Conservation (phyloP, 2,113 vertebrate species). For the Psilopsiagon aymara region DNA sequence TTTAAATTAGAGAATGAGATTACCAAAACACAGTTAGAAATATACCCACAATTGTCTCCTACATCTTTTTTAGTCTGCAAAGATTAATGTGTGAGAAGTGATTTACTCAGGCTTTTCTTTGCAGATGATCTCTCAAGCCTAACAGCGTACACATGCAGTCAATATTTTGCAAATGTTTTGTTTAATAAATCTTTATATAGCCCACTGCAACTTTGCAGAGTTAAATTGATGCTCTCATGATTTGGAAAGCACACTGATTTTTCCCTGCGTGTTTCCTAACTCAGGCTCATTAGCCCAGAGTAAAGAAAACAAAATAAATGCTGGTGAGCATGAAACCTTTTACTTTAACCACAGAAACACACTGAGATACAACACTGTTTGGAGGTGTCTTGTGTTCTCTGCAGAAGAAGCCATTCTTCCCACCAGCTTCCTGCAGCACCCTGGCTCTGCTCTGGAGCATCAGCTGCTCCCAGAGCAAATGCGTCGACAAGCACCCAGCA, state of each 20-base stretch:
- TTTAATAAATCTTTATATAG: conserved; percentile 63
- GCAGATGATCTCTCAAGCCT: conserved; percentile 46
- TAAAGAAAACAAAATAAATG: background rate
- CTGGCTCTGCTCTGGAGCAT: no score
- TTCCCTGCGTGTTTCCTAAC: background rate
- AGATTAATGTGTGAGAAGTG: conserved; percentile 5
- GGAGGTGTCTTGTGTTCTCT: rapidly evolving
- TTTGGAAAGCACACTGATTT: background rate
- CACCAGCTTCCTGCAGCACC: background rate
- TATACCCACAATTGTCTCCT: conserved; percentile 13
- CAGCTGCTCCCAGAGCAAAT: background rate
- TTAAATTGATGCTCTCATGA: conserved; percentile 3
- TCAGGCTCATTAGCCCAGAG: background rate
- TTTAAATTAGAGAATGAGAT: conserved; percentile 1
- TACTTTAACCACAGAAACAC: background rate
- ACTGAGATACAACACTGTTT: rapidly evolving
- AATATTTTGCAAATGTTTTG: conserved; percentile 63
- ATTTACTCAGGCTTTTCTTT: conserved; percentile 38
- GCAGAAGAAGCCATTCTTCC: background rate
- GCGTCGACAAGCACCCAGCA: background rate
- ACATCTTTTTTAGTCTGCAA: background rate
- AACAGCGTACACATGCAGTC: background rate
- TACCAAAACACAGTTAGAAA: background rate
- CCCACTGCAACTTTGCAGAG: conserved; percentile 21
- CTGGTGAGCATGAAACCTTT: background rate